Percentiles rank a stretch among this genome's conserved stretches.
Conservation (phyloP, 2,797 vertebrate genomes). For the Aplochiton taeniatus region DNA sequence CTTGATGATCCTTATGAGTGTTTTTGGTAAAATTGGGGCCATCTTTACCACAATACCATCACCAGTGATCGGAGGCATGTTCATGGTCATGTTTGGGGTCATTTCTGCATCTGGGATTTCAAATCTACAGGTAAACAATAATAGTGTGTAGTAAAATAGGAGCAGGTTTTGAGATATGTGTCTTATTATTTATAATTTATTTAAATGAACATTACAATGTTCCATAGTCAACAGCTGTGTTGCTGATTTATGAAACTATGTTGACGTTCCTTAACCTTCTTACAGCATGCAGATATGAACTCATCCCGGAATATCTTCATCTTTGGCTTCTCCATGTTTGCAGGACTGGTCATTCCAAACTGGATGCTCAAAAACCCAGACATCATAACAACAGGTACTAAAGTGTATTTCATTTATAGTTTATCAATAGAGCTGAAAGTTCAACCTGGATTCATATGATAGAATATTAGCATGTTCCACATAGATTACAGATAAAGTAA, state of each 20-base stretch:
- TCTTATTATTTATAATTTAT: too few relatives aligned
- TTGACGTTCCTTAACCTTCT: background rate
- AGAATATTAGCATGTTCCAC: too few relatives aligned
- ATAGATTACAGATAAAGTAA: too few relatives aligned
- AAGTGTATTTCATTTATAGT: too few relatives aligned
- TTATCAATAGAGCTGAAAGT: too few relatives aligned
- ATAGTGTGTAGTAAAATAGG: too few relatives aligned
- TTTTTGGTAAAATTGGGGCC: slow-evolving; percentile 89
- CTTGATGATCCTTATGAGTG: slow-evolving; percentile 85
- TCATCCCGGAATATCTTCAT: slow-evolving; percentile 95
- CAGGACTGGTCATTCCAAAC: slow-evolving; percentile 87
- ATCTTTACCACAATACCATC: slow-evolving; percentile 91
- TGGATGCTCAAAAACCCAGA: slow-evolving; percentile 85
- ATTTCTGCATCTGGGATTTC: slow-evolving; percentile 90
- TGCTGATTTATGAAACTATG: too few relatives aligned
- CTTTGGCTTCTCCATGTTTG: slow-evolving; percentile 95
- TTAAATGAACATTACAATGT: too few relatives aligned
- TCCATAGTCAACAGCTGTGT: too few relatives aligned
- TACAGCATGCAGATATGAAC: slow-evolving; percentile 94
- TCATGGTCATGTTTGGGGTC: slow-evolving; percentile 94
- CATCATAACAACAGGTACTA: slow-evolving; percentile 83
- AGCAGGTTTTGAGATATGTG: too few relatives aligned
- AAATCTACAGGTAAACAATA: slow-evolving; percentile 85
- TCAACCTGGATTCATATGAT: too few relatives aligned
- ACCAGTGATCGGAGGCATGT: slow-evolving; percentile 93